phyloP scores from a whole-genome alignment of 1,140 invertebrate species.

The Zaprionus capensis region DNA sequence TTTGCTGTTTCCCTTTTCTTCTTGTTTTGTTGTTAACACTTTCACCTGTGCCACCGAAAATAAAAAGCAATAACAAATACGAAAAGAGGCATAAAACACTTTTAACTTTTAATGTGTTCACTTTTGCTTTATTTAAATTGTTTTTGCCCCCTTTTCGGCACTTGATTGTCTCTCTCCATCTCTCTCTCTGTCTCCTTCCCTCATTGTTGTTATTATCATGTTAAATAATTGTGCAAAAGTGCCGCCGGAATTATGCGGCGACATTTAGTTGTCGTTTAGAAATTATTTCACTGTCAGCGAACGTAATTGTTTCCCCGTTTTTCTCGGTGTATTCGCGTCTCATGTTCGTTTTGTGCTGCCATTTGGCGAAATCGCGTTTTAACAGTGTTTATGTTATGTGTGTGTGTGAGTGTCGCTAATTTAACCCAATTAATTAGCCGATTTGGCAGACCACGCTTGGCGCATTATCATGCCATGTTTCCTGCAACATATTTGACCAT shows the following conservation, averaged over 20 bases:
- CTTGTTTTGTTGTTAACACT: slow-evolving; percentile 41
- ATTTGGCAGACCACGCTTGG: neutral
- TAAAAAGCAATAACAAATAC: slow-evolving; percentile 23
- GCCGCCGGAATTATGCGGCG: slow-evolving; percentile 25
- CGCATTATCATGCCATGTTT: neutral
- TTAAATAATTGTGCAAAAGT: slow-evolving; percentile 32
- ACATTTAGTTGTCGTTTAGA: slow-evolving; percentile 21
- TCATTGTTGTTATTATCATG: slow-evolving; percentile 34
- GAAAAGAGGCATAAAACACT: slow-evolving; percentile 30
- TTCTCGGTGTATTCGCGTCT: slow-evolving; percentile 3
- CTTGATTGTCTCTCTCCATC: slow-evolving; percentile 13
- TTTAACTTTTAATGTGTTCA: slow-evolving; percentile 25
- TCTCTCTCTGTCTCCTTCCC: slow-evolving; percentile 10
- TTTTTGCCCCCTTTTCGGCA: slow-evolving; percentile 25
- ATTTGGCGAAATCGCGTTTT: neutral
- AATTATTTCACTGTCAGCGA: slow-evolving; percentile 34
- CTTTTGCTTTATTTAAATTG: slow-evolving; percentile 41
- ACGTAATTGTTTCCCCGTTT: slow-evolving; percentile 21
- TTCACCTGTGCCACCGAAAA: slow-evolving; percentile 43
- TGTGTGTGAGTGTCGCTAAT: neutral
- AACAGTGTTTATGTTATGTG: neutral
- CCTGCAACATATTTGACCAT: neutral
- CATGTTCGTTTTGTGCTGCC: slow-evolving; percentile 1
- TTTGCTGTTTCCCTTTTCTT: slow-evolving; percentile 43
- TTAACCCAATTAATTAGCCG: slow-evolving; percentile 14